Conservation (phyloP, 2,113 vertebrate species). For the Panurus biarmicus region DNA sequence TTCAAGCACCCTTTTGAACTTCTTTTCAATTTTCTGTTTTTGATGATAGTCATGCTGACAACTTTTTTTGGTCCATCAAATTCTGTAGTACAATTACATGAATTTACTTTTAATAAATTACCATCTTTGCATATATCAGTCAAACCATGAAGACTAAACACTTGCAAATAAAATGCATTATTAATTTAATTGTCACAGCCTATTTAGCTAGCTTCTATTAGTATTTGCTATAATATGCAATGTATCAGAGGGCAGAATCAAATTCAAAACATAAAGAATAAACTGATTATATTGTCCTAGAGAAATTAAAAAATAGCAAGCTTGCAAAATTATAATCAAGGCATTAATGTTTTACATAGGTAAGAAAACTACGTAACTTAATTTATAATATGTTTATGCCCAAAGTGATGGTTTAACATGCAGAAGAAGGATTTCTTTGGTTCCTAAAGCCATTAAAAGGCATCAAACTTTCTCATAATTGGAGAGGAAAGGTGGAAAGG, state of each 20-base stretch:
- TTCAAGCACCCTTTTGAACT: constrained; percentile 55
- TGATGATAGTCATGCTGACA: constrained; percentile 90
- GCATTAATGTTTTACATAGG: constrained; percentile 70
- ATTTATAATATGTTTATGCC: constrained; percentile 34
- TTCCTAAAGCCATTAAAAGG: constrained; percentile 43
- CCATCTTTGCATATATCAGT: constrained; percentile 97
- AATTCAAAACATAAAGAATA: constrained; percentile 71
- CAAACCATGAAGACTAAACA: constrained; percentile 88
- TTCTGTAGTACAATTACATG: constrained; percentile 86
- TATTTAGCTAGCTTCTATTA: constrained; percentile 78
- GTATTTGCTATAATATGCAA: constrained; percentile 71
- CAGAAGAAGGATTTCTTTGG: constrained; percentile 39
- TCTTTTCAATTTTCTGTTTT: constrained; percentile 72
- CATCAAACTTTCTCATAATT: neutral
- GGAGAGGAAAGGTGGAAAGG: neutral
- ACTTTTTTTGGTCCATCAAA: constrained; percentile 94
- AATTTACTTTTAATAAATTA: constrained; percentile 99
- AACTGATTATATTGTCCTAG: constrained; percentile 68
- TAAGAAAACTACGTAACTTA: constrained; percentile 60
- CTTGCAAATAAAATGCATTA: constrained; percentile 97
- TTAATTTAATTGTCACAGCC: constrained; percentile 86
- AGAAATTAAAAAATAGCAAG: constrained; percentile 73
- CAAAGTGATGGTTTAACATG: constrained; percentile 13
- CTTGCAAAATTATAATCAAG: constrained; percentile 68
- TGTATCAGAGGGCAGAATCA: constrained; percentile 66